Conservation (phyloP, 37 sponge, comb jelly and placozoan genomes). For the Aplysina aerophoba region DNA sequence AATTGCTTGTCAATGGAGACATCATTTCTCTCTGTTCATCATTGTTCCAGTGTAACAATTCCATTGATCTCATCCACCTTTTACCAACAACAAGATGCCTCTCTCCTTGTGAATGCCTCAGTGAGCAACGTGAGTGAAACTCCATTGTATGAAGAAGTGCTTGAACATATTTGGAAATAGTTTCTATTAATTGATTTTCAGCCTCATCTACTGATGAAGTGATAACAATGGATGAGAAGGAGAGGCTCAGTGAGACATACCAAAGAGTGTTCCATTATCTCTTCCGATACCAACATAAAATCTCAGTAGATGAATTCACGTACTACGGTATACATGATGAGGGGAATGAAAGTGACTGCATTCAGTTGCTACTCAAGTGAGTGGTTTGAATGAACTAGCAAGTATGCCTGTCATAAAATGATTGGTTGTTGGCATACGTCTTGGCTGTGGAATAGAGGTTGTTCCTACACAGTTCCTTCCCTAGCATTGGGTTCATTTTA, state of each 20-base stretch:
- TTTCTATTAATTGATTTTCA: not conserved
- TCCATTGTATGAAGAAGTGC: not conserved
- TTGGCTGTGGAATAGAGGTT: too few species aligned
- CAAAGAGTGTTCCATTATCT: slow-evolving; percentile 83
- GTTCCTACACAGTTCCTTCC: too few species aligned
- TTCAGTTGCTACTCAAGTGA: slow-evolving; percentile 52
- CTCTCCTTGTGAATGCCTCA: too few species aligned
- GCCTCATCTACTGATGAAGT: not conserved
- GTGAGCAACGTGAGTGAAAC: not conserved
- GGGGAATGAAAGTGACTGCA: slow-evolving; percentile 37
- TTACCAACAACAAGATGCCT: too few species aligned
- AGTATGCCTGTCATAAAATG: not conserved
- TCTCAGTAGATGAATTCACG: slow-evolving; percentile 53
- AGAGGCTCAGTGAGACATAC: slow-evolving; percentile 49
- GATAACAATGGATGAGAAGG: slow-evolving; percentile 57
- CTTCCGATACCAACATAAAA: not conserved
- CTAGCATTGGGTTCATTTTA: too few species aligned
- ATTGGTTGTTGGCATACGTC: too few species aligned
- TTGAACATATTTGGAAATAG: not conserved
- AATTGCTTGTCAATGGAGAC: too few species aligned
- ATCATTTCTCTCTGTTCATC: too few species aligned
- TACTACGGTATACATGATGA: slow-evolving; percentile 29
- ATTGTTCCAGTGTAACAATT: too few species aligned
- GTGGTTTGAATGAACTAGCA: not conserved
- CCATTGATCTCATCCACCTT: too few species aligned